Evolutionary conservation across 2,113 vertebrate genomes (phyloP).

Genomic region (Chlorocebus sabaeus): DNA sequence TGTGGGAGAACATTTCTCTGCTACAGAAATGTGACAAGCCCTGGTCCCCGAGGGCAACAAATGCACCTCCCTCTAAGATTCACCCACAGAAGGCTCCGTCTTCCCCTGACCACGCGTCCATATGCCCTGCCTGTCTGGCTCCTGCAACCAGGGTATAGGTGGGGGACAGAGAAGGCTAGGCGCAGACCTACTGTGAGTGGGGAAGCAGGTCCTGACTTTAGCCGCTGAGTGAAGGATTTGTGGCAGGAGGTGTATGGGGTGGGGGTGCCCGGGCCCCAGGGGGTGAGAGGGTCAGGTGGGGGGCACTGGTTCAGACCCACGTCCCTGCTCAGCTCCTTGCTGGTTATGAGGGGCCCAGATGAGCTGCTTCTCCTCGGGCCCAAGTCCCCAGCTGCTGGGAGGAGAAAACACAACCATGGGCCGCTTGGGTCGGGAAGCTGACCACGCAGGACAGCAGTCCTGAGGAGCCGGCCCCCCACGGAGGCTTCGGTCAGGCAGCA

Average conservation of each 20-base stretch:
- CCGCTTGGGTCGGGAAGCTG: not conserved
- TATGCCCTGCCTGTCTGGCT: fast-evolving
- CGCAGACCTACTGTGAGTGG: not conserved
- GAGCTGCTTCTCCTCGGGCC: not conserved
- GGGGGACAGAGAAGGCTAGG: not conserved
- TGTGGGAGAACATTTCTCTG: not conserved
- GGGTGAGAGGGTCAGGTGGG: not conserved
- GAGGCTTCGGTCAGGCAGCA: not conserved
- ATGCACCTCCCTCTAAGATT: not conserved
- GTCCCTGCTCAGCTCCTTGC: not conserved
- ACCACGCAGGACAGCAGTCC: not conserved
- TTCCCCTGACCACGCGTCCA: not conserved
- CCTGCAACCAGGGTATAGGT: not conserved
- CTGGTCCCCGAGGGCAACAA: too few species aligned
- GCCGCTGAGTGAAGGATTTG: not conserved
- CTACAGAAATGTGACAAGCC: not conserved
- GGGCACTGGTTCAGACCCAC: not conserved
- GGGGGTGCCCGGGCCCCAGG: not conserved
- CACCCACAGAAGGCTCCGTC: not conserved
- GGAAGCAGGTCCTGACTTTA: not conserved
- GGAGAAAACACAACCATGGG: too few species aligned
- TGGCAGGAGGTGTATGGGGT: not conserved
- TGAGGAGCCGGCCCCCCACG: not conserved
- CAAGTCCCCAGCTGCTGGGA: not conserved
- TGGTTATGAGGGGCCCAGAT: not conserved